A percentile compares a stretch with the other conserved stretches of the same genome.
phyloP scores from a whole-genome alignment of 2,113 vertebrate genomes.

The Myxocyprinus asiaticus region DNA sequence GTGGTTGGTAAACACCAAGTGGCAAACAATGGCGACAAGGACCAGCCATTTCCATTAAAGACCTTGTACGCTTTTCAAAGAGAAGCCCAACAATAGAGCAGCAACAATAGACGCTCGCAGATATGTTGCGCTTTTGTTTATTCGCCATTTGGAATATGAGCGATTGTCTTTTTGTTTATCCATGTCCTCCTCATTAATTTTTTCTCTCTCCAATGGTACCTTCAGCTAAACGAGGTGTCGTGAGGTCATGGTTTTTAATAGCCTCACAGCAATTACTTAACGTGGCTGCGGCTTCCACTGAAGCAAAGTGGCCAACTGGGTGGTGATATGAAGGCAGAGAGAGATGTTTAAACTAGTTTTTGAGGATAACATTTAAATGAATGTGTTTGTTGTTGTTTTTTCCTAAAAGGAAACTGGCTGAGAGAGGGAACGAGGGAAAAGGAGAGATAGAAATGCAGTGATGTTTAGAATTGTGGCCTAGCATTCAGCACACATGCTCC shows the following conservation, averaged over 20 bases:
- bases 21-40: conserved; percentile 36
- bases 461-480: neutral
- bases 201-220: conserved; percentile 39
- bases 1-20: conserved; percentile 39
- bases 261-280: conserved; percentile 54
- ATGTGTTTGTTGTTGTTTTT: neutral
- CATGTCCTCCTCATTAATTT: conserved; percentile 36
- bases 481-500: neutral
- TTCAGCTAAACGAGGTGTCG: conserved; percentile 51
- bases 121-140: conserved; percentile 46
- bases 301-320: conserved; percentile 46
- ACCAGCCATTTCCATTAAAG: conserved; percentile 40
- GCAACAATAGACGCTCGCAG: conserved; percentile 29
- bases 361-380: conserved; percentile 51
- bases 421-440: neutral
- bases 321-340: conserved; percentile 31
- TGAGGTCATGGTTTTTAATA: conserved; percentile 59
- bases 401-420: too few species aligned
- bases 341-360: conserved; percentile 45
- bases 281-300: conserved; percentile 42
- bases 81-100: neutral
- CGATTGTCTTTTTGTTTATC: conserved; percentile 56
- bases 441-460: neutral
- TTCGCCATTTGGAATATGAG: conserved; percentile 49
- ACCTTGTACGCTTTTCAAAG: conserved; percentile 16